Evolutionary conservation across 2,113 vertebrate species (phyloP).

Genomic region (Sus scrofa): DNA sequence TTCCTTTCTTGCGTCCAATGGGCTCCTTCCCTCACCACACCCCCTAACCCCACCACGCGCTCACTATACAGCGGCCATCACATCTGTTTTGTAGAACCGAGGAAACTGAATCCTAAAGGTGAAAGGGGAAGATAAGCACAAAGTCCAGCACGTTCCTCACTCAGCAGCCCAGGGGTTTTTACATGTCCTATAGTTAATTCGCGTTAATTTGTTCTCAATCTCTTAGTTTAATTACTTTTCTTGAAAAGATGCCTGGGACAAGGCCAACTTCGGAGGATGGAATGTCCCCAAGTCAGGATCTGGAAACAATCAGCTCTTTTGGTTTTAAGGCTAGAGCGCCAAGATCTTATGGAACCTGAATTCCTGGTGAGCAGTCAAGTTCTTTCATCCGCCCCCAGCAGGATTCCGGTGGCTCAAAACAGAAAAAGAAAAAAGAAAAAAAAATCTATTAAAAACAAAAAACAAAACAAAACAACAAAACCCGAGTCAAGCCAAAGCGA

Average conservation of each 20-base stretch:
- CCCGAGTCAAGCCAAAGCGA: not conserved
- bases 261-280: not conserved
- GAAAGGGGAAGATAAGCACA: not conserved
- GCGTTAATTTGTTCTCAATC: constrained; percentile 2
- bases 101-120: not conserved
- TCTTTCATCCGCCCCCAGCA: not conserved
- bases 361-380: constrained; percentile 21
- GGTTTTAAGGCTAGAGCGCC: not conserved
- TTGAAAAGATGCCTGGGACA: constrained; percentile 56
- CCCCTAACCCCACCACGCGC: not conserved
- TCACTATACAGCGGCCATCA: too few species aligned
- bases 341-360: constrained; percentile 7
- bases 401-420: not conserved
- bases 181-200: not conserved
- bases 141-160: not conserved
- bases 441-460: not conserved
- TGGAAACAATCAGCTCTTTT: constrained; percentile 32
- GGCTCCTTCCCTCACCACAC: too few species aligned
- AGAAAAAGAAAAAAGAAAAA: not conserved
- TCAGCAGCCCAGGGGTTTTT: not conserved
- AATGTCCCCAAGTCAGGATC: not conserved
- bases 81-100: not conserved
- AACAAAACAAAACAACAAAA: too few species aligned
- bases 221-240: constrained; percentile 26
- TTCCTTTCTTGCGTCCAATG: not conserved